These are phyloP conservation scores for Macrocentrus cingulum DNA, from an alignment of 1,140 invertebrate genomes.

Conservation along the genomic window DNA sequence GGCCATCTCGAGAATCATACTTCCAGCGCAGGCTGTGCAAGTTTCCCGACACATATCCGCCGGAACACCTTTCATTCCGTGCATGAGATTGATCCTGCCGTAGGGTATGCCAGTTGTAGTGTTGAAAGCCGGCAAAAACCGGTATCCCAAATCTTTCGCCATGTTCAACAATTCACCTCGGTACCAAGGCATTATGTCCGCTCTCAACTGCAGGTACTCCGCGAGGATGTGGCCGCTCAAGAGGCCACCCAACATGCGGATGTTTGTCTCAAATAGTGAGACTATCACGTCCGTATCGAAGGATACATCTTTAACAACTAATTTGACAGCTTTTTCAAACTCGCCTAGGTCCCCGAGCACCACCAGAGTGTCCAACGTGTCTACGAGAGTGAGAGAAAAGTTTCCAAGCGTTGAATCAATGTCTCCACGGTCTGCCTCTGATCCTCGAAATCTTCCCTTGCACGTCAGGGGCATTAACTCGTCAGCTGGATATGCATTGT, in stretches of 20 bases:
- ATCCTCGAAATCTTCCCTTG: conserved; percentile 84
- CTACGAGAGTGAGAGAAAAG: conserved; percentile 94
- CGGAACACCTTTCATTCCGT: conserved; percentile 80
- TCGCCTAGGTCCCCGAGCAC: conserved; percentile 90
- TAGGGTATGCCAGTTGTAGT: conserved; percentile 97
- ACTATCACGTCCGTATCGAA: conserved; percentile 96
- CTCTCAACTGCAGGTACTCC: conserved; percentile 75
- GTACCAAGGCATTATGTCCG: conserved; percentile 86
- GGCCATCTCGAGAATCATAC: conserved; percentile 97
- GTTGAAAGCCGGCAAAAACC: conserved; percentile 95
- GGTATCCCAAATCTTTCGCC: conserved; percentile 89
- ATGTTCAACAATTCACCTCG: conserved; percentile 83
- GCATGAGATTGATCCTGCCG: conserved; percentile 85
- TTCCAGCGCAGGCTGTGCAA: conserved; percentile 97
- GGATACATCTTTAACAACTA: conserved; percentile 81
- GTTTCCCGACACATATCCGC: conserved; percentile 82
- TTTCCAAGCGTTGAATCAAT: conserved; percentile 96
- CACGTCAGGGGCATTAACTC: conserved; percentile 97
- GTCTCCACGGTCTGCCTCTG: conserved; percentile 87
- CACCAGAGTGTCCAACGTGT: conserved; percentile 91
- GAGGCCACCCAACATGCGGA: conserved; percentile 90
- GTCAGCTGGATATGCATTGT: conserved; percentile 97
- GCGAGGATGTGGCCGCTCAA: conserved; percentile 92
- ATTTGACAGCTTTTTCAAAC: conserved; percentile 88
- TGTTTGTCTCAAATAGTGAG: conserved; percentile 98